Conservation (phyloP, 2,113 vertebrate species). For the Lampris megalopsis region DNA sequence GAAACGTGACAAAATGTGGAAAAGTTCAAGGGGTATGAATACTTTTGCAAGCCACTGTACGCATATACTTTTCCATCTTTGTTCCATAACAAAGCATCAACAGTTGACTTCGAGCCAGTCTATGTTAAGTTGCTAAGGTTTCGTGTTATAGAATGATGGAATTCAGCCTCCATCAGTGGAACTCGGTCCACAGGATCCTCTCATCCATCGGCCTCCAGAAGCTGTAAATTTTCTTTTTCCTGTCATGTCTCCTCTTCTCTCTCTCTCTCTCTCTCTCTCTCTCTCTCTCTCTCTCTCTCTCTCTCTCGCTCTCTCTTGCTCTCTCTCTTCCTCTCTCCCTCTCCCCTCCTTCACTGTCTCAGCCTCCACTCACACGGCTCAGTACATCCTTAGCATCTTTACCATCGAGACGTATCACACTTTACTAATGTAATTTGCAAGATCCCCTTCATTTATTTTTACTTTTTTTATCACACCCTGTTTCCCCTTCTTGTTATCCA, state of each 20-base stretch:
- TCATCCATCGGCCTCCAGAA: conserved; percentile 33
- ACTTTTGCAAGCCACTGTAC: no score
- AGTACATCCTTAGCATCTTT: no score
- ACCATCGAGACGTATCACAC: no score
- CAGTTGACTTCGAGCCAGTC: neutral
- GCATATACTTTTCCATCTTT: no score
- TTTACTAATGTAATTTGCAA: no score
- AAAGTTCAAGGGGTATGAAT: no score
- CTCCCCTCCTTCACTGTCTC: neutral
- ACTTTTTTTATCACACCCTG: neutral
- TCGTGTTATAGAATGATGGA: conserved; percentile 38
- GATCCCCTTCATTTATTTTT: neutral
- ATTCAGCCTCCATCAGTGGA: conserved; percentile 24
- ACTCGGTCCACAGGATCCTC: conserved; percentile 43
- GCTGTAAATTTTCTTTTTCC: neutral
- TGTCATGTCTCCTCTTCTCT: conserved; percentile 6
- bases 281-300: neutral
- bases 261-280: neutral
- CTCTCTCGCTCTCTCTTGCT: neutral
- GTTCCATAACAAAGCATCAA: neutral
- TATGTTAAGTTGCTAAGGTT: conserved; percentile 33
- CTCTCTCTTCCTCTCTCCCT: no score
- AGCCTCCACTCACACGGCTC: neutral
- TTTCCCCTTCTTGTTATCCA: neutral
- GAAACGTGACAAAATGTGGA: no score